Percentiles rank a stretch among this genome's conserved stretches.
These are phyloP conservation scores for Anarrhichthys ocellatus DNA, from an alignment of 2,113 vertebrate species.

Conservation along the genomic window DNA sequence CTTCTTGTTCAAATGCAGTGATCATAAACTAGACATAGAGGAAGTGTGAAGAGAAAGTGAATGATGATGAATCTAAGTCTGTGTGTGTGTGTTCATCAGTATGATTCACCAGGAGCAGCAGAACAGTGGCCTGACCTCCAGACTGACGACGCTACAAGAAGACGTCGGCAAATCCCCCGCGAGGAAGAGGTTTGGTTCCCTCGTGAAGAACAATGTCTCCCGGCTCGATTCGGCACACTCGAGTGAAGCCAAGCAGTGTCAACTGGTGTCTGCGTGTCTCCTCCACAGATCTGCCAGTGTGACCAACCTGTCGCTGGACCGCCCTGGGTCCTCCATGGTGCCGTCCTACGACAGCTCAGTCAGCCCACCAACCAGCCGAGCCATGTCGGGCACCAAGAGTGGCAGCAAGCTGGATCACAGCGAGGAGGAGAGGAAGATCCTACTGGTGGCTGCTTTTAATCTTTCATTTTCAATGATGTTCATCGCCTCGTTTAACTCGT, in stretches of 20 bases:
- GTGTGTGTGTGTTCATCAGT: constrained; percentile 73
- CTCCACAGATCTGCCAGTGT: constrained; percentile 91
- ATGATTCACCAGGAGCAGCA: constrained; percentile 94
- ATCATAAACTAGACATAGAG: constrained; percentile 18
- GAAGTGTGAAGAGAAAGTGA: not conserved
- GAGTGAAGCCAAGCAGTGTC: not conserved
- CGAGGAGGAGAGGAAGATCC: constrained; percentile 97
- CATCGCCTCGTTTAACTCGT: not conserved
- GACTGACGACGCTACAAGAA: constrained; percentile 91
- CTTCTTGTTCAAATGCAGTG: constrained; percentile 44
- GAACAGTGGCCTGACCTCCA: constrained; percentile 84
- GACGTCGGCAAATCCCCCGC: constrained; percentile 94
- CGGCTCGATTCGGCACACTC: not conserved
- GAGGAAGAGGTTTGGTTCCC: constrained; percentile 84
- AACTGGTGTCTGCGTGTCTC: not conserved
- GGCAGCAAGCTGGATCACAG: constrained; percentile 85
- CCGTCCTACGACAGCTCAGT: constrained; percentile 92
- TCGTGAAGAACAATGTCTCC: not conserved
- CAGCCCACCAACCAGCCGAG: constrained; percentile 91
- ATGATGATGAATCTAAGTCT: not conserved
- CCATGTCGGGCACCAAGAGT: constrained; percentile 82
- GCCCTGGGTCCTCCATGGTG: constrained; percentile 91
- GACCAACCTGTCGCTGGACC: constrained; percentile 93
- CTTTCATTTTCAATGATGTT: not conserved
- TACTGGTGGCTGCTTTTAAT: constrained; percentile 85